Base-by-base conservation (phyloP, 2,888 invertebrate species). In the Limnephilus marmoratus region DNA sequence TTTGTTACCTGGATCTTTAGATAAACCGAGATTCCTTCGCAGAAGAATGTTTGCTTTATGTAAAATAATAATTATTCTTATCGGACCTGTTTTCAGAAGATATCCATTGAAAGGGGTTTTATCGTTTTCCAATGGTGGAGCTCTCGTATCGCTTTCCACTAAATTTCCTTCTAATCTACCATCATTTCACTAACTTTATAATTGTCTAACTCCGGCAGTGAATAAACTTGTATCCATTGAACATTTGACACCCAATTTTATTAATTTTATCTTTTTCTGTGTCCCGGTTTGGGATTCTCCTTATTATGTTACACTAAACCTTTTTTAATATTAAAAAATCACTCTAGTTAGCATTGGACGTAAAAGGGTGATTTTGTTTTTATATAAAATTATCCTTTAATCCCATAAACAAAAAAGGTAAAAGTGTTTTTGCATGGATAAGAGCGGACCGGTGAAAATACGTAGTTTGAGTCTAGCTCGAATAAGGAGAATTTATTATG, bases 91-190 rank as follows among this genome's bases (percentile, higher is more conserved):
- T 68, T 68, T n/a, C 68, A 68, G 68, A 68, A 68, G 24, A 68
- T 68, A 68, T n/a, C 68, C 68, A 9, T 37, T 83, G 37, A 83
- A n/a, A 9, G 4, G 37, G 37, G 31, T 87, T 87, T 68, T 49
- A 87, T 87, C 87, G 87, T 87, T 87, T 87, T 87, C 87, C 87
- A 87, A 87, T 87, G 53, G 31, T 53, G 29, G 53, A 68, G 34
- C 87, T 87, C 81, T 80, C 81, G n/a, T 37, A 89, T 89, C 89
- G 89, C 37, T 89, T 89, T 89, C 89, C 89, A 81, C 37, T 89
- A 89, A 89, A 89, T 89, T 89, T 41, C 24, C 41, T 89, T 53
- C 80, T 81, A 89, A 89, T 89, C 89, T 89, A 37, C 37, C 80
- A 89, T 89, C 12, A 81, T 89, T 89, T 81, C 89, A 34, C 41